These are phyloP conservation scores for Crotalus helleri DNA, from an alignment of 2,113 vertebrate genomes.

Conservation along the genomic window DNA sequence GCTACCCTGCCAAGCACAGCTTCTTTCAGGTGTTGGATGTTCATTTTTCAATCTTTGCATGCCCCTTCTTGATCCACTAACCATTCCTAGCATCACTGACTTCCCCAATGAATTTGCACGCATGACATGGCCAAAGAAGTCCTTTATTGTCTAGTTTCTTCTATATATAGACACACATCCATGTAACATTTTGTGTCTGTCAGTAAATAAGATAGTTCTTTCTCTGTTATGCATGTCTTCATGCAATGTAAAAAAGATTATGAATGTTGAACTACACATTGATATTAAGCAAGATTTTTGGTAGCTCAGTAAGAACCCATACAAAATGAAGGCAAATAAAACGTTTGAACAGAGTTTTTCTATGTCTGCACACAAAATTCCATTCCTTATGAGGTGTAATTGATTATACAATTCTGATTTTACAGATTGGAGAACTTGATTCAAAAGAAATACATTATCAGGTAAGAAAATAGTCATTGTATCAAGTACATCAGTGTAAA, in stretches of 20 bases:
- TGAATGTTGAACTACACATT: not conserved
- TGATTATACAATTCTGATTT: conserved; percentile 40
- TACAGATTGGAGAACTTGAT: conserved; percentile 55
- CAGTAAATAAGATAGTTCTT: not conserved
- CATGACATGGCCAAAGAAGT: not conserved
- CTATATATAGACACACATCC: not conserved
- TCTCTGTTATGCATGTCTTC: not conserved
- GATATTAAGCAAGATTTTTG: not conserved
- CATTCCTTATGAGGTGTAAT: not conserved
- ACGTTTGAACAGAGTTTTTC: not conserved
- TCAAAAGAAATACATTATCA: conserved; percentile 47
- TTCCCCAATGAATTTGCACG: not conserved
- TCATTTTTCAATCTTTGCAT: not conserved
- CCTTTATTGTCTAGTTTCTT: not conserved
- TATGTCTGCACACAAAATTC: not conserved
- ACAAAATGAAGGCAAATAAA: not conserved
- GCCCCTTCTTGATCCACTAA: not conserved
- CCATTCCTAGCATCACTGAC: not conserved
- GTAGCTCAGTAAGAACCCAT: not conserved
- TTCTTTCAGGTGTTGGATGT: not conserved
- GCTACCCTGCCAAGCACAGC: not conserved
- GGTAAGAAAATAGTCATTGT: conserved; percentile 52
- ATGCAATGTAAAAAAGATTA: not conserved
- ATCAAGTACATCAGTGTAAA: conserved; percentile 5
- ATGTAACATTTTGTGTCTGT: not conserved